phyloP scores from a whole-genome alignment of 2,888 invertebrate genomes.

The Copidosoma aretas region DNA sequence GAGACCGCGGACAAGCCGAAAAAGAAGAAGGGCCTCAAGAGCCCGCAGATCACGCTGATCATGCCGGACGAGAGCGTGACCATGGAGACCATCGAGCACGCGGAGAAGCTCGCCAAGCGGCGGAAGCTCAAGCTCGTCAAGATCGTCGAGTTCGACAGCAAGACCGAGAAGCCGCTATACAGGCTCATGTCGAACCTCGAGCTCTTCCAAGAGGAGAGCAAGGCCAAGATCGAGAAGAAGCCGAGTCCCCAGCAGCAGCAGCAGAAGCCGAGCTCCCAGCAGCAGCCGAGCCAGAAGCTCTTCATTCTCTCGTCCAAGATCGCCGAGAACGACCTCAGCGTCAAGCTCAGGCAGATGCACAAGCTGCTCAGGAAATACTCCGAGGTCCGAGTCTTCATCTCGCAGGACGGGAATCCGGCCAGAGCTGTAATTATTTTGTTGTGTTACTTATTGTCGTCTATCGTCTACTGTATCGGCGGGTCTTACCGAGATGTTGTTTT shows the following conservation, averaged over 20 bases:
- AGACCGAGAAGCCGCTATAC: slow-evolving; percentile 74
- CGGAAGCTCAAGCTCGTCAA: slow-evolving; percentile 75
- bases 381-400: slow-evolving; percentile 54
- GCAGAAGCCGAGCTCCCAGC: slow-evolving; percentile 37
- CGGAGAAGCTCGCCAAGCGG: slow-evolving; percentile 72
- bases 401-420: slow-evolving; percentile 42
- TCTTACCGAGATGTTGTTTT: neutral
- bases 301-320: slow-evolving; percentile 56
- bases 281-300: slow-evolving; percentile 53
- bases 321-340: slow-evolving; percentile 55
- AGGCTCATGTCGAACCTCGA: slow-evolving; percentile 68
- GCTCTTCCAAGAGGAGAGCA: slow-evolving; percentile 68
- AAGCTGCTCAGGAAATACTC: slow-evolving; percentile 56
- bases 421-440: slow-evolving; percentile 43
- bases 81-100: slow-evolving; percentile 72
- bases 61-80: slow-evolving; percentile 66
- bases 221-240: slow-evolving; percentile 42
- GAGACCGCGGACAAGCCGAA: slow-evolving; percentile 19
- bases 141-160: slow-evolving; percentile 72
- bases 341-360: slow-evolving; percentile 55
- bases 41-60: slow-evolving; percentile 70
- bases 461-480: neutral
- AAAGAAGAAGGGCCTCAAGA: slow-evolving; percentile 52
- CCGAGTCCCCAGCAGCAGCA: slow-evolving; percentile 49
- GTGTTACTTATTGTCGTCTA: neutral